Evolutionary conservation across 2,113 vertebrate species (phyloP).

Genomic region (Tricholaema leucomelas): DNA sequence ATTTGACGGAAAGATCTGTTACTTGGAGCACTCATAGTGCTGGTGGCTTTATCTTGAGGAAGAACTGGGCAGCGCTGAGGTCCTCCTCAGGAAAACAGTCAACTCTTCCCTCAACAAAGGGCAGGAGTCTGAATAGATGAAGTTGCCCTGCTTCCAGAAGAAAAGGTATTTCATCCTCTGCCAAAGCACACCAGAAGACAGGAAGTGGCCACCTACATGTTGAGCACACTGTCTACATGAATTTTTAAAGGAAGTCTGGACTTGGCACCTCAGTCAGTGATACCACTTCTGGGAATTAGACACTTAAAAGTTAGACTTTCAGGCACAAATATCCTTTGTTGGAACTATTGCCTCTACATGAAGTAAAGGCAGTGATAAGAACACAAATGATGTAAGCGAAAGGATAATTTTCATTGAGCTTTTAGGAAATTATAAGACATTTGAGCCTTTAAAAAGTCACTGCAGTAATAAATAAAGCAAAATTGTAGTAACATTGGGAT

Average conservation of each 20-base stretch:
- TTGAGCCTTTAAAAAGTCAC: not conserved
- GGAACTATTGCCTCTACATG: not conserved
- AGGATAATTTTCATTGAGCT: not conserved
- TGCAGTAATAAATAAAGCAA: not conserved
- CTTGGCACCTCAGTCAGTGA: fast-evolving
- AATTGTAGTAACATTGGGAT: not conserved
- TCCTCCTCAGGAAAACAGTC: fast-evolving
- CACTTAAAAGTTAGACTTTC: not conserved
- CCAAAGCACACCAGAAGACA: not conserved
- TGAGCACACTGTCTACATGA: not conserved
- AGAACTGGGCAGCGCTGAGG: not conserved
- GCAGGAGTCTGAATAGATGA: not conserved
- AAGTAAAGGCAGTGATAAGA: not conserved
- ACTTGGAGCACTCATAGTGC: not conserved
- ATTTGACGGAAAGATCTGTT: not conserved
- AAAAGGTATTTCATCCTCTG: not conserved
- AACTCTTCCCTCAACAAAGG: not conserved
- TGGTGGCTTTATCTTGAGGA: not conserved
- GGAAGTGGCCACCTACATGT: not conserved
- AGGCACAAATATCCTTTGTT: not conserved
- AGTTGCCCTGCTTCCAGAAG: not conserved
- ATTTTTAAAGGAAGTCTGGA: not conserved
- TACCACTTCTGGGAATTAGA: fast-evolving
- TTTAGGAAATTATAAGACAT: not conserved
- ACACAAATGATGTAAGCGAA: not conserved